Conservation (phyloP, 1,140 invertebrate species). For the Trichonephila inaurata region DNA sequence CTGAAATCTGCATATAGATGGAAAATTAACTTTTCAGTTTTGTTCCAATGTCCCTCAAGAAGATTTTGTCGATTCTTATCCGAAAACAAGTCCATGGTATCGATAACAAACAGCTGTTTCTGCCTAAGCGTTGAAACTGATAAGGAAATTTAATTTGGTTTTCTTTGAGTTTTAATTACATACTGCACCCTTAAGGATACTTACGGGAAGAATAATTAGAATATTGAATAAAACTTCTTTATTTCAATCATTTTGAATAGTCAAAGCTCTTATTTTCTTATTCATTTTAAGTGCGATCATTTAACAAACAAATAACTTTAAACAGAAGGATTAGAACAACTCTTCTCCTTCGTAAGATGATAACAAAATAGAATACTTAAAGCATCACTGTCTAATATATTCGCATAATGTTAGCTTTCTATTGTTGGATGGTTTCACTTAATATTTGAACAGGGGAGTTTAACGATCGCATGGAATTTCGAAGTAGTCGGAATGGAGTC, state of each 20-base stretch:
- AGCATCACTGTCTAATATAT: neutral
- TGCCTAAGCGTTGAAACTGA: constrained; percentile 45
- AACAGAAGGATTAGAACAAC: neutral
- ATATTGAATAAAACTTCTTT: constrained; percentile 52
- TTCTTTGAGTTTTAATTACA: constrained; percentile 50
- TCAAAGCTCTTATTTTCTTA: constrained; percentile 26
- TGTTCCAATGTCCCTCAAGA: constrained; percentile 7
- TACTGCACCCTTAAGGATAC: constrained; percentile 29
- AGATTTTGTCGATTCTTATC: constrained; percentile 46
- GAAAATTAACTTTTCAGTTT: constrained; percentile 56
- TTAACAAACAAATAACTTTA: constrained; percentile 24
- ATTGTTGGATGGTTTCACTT: too few relatives aligned
- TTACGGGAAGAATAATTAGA: constrained; percentile 27
- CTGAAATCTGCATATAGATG: constrained; percentile 67
- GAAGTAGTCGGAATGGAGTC: too few relatives aligned
- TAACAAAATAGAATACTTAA: neutral
- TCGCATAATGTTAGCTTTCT: too few relatives aligned
- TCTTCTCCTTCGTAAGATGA: neutral
- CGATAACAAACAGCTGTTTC: constrained; percentile 60
- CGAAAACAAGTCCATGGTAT: constrained; percentile 53
- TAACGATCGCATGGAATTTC: too few relatives aligned
- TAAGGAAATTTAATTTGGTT: constrained; percentile 50
- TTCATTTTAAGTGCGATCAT: constrained; percentile 15
- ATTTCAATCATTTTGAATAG: constrained; percentile 23
- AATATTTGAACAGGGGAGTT: too few relatives aligned